Percentiles rank a stretch among this genome's conserved stretches.
phyloP scores from a whole-genome alignment of 2,888 invertebrate species.

The Cerastoderma edule region DNA sequence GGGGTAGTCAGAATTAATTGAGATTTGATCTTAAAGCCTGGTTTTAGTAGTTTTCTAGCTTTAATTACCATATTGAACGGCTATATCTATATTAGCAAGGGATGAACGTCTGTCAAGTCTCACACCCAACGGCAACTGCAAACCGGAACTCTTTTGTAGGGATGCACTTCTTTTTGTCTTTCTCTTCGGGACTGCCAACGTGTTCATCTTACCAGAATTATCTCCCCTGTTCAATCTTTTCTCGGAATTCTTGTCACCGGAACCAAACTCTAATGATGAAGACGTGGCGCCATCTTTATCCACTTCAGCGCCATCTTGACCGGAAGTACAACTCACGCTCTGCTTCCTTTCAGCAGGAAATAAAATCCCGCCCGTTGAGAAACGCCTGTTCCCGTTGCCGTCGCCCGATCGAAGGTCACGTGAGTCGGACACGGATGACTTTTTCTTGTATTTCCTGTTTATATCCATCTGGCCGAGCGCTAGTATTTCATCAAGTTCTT shows the following conservation, averaged over 20 bases:
- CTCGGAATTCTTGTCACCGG: no score
- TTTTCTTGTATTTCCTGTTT: neutral
- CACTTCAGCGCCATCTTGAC: no score
- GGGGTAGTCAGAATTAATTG: no score
- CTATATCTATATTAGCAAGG: slow-evolving; percentile 34
- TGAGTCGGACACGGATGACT: neutral
- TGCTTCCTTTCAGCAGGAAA: no score
- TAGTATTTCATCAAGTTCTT: slow-evolving; percentile 3
- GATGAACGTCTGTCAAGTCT: slow-evolving; percentile 39
- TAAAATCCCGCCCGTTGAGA: slow-evolving; percentile 17
- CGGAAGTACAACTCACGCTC: no score
- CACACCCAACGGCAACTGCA: slow-evolving; percentile 3
- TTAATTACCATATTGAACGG: slow-evolving; percentile 45
- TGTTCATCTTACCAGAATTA: neutral
- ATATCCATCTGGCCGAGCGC: slow-evolving; percentile 12
- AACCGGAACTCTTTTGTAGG: neutral
- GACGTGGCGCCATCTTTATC: no score
- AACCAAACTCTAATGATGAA: no score
- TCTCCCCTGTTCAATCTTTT: neutral
- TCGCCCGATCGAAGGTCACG: neutral
- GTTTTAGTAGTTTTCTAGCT: no score
- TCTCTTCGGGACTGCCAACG: neutral
- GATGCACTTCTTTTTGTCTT: neutral
- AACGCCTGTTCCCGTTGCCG: slow-evolving; percentile 5
- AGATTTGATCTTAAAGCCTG: no score